phyloP scores from a whole-genome alignment of 2,888 invertebrate genomes.

The Punctoribates punctum region DNA sequence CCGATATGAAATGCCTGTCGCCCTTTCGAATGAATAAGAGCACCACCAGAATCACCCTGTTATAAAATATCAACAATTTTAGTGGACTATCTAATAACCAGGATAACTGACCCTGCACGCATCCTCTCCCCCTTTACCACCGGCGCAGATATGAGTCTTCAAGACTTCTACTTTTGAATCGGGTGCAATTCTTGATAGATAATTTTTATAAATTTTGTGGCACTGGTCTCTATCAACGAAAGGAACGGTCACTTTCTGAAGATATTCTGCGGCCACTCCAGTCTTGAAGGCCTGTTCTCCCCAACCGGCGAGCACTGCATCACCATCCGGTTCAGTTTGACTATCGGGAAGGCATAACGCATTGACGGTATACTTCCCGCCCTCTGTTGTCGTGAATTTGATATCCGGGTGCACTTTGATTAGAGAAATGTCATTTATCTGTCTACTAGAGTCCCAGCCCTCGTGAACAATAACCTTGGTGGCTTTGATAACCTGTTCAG shows the following conservation, averaged over 20 bases:
- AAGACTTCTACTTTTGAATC: background rate
- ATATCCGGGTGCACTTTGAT: background rate
- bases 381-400: background rate
- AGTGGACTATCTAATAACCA: no score
- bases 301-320: conserved; percentile 20
- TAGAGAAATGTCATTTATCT: background rate
- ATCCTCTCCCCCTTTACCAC: conserved; percentile 14
- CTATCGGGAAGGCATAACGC: background rate
- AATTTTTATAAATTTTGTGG: background rate
- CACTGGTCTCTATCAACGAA: background rate
- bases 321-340: background rate
- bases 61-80: no score
- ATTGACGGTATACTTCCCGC: conserved; percentile 7
- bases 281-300: background rate
- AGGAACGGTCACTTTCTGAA: background rate
- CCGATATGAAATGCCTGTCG: background rate
- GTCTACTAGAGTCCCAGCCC: background rate
- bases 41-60: conserved; percentile 12
- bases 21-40: background rate
- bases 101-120: conserved; percentile 9
- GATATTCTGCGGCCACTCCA: no score
- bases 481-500: background rate
- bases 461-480: background rate
- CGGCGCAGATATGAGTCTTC: background rate
- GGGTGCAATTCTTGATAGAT: no score